Conservation (phyloP, 2,113 vertebrate species). For the Trogon surrucura region DNA sequence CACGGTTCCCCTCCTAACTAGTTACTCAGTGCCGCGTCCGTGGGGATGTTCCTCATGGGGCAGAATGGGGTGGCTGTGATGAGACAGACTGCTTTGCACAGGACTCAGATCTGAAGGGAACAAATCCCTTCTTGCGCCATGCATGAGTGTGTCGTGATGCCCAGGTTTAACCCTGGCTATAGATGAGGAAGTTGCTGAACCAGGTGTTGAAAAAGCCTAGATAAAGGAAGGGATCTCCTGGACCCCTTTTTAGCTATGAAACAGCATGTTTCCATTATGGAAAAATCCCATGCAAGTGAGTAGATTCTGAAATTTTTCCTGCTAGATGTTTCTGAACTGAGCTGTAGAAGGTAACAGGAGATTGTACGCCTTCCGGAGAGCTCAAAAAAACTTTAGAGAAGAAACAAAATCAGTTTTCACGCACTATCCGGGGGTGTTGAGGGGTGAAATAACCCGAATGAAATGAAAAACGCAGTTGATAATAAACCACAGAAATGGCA, state of each 20-base stretch:
- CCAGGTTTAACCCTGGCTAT: not conserved
- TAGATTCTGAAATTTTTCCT: not conserved
- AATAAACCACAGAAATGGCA: not conserved
- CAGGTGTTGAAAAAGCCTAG: not conserved
- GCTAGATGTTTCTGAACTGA: not conserved
- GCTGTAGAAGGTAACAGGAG: not conserved
- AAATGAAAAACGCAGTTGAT: not conserved
- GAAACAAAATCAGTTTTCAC: slow-evolving; percentile 5
- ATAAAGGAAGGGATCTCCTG: not conserved
- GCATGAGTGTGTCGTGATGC: not conserved
- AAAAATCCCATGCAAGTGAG: not conserved
- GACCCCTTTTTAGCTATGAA: not conserved
- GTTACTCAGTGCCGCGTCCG: not conserved
- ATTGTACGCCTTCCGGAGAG: not conserved
- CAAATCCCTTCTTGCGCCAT: not conserved
- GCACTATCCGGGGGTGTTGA: not conserved
- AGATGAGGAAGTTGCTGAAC: not conserved
- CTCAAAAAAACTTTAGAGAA: not conserved
- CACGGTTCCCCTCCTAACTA: fast-evolving
- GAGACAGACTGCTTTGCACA: not conserved
- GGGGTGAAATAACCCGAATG: not conserved
- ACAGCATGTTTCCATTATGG: not conserved
- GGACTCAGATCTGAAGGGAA: not conserved
- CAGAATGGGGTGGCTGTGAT: not conserved
- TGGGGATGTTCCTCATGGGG: not conserved